A percentile compares a stretch with the other conserved stretches of the same genome.
These are phyloP conservation scores for Chromobotia macracanthus DNA, from an alignment of 2,797 vertebrate genomes.

Conservation along the genomic window DNA sequence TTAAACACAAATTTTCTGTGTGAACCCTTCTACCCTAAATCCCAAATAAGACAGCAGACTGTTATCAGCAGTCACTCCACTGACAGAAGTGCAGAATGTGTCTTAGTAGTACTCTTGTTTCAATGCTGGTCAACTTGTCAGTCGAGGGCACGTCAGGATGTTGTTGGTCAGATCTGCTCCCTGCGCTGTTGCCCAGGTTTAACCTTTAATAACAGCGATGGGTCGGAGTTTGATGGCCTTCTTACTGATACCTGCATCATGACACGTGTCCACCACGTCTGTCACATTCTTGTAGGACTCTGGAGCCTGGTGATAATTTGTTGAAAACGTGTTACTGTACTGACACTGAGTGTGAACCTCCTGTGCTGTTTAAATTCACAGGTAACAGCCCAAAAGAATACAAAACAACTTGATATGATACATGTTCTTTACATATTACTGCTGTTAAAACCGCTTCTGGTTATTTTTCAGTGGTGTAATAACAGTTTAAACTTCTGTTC, in stretches of 20 bases:
- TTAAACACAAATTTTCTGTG: background rate
- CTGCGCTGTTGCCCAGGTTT: constrained; percentile 53
- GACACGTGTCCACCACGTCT: constrained; percentile 96
- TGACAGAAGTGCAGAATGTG: constrained; percentile 3
- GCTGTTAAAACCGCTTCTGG: too few relatives aligned
- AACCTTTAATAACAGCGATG: constrained; percentile 97
- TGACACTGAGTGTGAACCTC: too few relatives aligned
- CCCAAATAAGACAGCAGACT: constrained; percentile 2
- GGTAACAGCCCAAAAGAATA: too few relatives aligned
- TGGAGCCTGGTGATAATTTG: constrained; percentile 80
- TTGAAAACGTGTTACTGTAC: background rate
- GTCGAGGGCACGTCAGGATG: background rate
- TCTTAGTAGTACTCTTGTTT: background rate
- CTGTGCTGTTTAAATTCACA: too few relatives aligned
- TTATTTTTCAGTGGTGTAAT: too few relatives aligned
- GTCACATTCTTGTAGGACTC: constrained; percentile 98
- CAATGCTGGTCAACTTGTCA: too few relatives aligned
- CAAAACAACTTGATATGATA: too few relatives aligned
- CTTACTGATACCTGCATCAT: constrained; percentile 95
- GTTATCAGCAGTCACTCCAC: background rate
- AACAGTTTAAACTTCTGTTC: background rate
- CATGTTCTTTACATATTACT: too few relatives aligned
- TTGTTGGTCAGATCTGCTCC: background rate
- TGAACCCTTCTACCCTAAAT: background rate
- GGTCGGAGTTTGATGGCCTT: constrained; percentile 97